Evolutionary conservation across 2,113 vertebrate genomes (phyloP).

Genomic region (Acanthisitta chloris): DNA sequence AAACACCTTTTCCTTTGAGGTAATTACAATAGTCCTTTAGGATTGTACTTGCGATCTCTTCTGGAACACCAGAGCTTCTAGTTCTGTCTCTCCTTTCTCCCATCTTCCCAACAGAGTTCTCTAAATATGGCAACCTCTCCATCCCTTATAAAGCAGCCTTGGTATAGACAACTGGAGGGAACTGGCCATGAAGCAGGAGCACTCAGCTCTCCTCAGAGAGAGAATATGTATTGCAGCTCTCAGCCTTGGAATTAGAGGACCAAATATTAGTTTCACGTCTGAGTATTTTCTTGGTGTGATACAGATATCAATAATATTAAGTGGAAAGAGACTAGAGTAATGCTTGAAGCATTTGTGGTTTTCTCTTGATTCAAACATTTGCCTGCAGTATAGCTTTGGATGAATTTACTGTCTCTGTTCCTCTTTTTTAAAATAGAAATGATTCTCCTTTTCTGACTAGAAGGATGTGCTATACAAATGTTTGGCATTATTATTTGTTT

Average conservation of each 20-base stretch:
- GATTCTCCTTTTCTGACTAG: background rate
- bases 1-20: background rate
- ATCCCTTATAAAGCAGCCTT: background rate
- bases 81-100: background rate
- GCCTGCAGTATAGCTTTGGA: background rate
- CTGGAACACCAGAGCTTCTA: background rate
- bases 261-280: background rate
- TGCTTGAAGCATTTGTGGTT: background rate
- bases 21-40: background rate
- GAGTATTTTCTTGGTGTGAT: background rate
- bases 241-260: background rate
- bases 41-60: background rate
- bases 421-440: background rate
- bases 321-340: background rate
- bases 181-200: background rate
- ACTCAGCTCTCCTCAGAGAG: background rate
- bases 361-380: background rate
- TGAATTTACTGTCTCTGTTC: background rate
- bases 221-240: fast-evolving
- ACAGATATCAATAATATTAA: background rate
- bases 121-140: background rate
- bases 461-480: background rate
- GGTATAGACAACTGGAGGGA: background rate
- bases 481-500: background rate
- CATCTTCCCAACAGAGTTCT: background rate